phyloP scores from a whole-genome alignment of 2,888 invertebrate genomes.

The Agelastica alni region DNA sequence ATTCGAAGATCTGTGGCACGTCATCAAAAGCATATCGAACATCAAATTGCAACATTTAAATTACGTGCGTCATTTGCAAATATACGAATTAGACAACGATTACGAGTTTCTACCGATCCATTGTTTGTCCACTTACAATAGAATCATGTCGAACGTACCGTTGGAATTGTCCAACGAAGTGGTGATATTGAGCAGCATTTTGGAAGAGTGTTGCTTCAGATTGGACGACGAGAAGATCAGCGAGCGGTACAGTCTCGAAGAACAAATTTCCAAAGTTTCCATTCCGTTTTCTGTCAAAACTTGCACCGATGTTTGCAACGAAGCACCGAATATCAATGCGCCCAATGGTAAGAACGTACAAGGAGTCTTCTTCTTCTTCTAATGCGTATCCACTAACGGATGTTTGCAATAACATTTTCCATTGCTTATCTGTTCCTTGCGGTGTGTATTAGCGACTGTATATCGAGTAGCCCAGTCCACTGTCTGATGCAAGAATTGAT shows the following conservation, averaged over 20 bases:
- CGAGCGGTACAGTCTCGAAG: constrained; percentile 6
- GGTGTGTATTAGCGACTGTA: too few species aligned
- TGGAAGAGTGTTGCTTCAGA: constrained; percentile 37
- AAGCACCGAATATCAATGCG: too few species aligned
- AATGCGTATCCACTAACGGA: too few species aligned
- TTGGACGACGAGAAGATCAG: constrained; percentile 15
- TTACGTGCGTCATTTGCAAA: constrained; percentile 39
- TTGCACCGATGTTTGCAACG: constrained; percentile 7
- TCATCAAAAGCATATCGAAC: constrained; percentile 37
- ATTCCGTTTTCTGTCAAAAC: neutral
- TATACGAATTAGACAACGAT: constrained; percentile 27
- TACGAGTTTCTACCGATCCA: constrained; percentile 28
- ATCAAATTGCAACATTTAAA: constrained; percentile 42
- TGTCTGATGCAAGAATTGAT: too few species aligned
- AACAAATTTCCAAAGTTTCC: neutral
- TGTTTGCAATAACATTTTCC: too few species aligned
- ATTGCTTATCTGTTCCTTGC: too few species aligned
- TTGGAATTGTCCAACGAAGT: constrained; percentile 34
- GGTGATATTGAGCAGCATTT: constrained; percentile 36
- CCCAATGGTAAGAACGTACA: too few species aligned
- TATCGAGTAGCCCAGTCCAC: too few species aligned
- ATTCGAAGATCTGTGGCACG: constrained; percentile 37
- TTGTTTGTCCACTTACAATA: constrained; percentile 37
- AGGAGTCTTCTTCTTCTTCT: too few species aligned
- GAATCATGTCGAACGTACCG: constrained; percentile 35